Evolutionary conservation across 2,888 invertebrate genomes (phyloP), one percentile per base, ranked within the genome.

Genomic region (Phlogophora meticulosa): DNA sequence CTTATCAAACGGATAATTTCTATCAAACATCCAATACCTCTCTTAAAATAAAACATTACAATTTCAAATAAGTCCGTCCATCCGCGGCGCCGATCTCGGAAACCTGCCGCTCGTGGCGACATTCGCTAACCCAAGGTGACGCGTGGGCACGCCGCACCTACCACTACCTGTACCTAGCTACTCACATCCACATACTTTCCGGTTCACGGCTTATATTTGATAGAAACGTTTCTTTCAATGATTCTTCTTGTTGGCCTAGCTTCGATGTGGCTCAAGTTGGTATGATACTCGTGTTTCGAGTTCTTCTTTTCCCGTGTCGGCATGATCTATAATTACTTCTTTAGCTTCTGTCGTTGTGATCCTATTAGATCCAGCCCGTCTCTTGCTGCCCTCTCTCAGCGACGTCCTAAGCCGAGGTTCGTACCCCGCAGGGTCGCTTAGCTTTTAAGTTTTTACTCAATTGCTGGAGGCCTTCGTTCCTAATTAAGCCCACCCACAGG

Each of bases 131-230:
- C 60, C 83, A 81, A 81, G 81, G 81, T 72, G 70, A 67, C n/a
- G 79, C 83, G 81, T 81, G 79, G 81, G 81, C 22, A 42, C 4
- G 65, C 71, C 49, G 74, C 63, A 55, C 66, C 78, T 56, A 60
- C 62, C 71, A 43, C 63, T 52, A 79, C 77, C 56, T 77, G 77
- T 56, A 43, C 66, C 67, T 22, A 40, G 42, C 20, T 13, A 62
- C 22, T 17, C 55, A 45, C 45, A 38, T 55, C 51, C 56, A 77
- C 72, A 72, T 66, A 53, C 67, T 74, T 78, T 68, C 78, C 81
- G 74, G 79, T 74, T 71, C 46, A 49, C 52, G 38, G 49, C 51
- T 60, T 74, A 58, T 48, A 56, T 80, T 77, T 61, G 61, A 61
- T 63, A 17, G 20, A 61, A 74, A 63, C 32, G 40, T 46, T 53